Base-by-base conservation (phyloP, 2,797 vertebrate genomes). In the Coreius guichenoti region DNA sequence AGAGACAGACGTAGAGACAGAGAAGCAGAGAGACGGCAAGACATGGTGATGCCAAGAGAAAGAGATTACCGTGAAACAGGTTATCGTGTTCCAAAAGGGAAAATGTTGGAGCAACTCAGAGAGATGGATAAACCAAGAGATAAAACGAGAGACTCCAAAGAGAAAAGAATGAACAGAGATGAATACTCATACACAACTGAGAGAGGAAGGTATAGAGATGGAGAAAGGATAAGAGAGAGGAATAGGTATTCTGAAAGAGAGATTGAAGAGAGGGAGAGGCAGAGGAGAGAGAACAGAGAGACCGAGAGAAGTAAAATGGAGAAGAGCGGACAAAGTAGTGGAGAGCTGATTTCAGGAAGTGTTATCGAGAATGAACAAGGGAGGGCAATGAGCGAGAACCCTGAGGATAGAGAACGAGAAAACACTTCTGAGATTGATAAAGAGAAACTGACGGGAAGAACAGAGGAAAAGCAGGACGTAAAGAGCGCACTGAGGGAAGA, bases 271-370 rank as follows among this genome's bases (percentile, higher is more conserved):
- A 88, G 29, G 54, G 84, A 33, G 83, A 91, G 70, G 23, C 12
- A 21, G 68, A 83, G 80, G 19, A 86, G 73, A 89, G 86, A 89
- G 68, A 63, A 86, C 80, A 80, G 67, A 87, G 51, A 51, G 80
- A 16, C 47, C 87, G 90, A 43, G 47, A 87, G 87, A 72, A 87
- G 81, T 47, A 88, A 81, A 67, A 86, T 8, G 3, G 90, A 89
- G 0, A 88, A 87, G 21, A 90, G 11, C 87, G 79, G 81, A 82
- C 91, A 91, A 84, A 92, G 89, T 87, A 92, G 90, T 1, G 88
- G 90, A 54, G 93, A 93, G 82, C 86, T 87, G 91, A 92, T 70
- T 68, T 86, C 72, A 81, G 86, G 89, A 83, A 91, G 90, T 36
- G 88, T 93, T 77, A 61, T 89, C 72, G 91, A 92, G 85, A 81